Base-by-base conservation (phyloP, 1,140 invertebrate species). In the Littorina saxatilis region DNA sequence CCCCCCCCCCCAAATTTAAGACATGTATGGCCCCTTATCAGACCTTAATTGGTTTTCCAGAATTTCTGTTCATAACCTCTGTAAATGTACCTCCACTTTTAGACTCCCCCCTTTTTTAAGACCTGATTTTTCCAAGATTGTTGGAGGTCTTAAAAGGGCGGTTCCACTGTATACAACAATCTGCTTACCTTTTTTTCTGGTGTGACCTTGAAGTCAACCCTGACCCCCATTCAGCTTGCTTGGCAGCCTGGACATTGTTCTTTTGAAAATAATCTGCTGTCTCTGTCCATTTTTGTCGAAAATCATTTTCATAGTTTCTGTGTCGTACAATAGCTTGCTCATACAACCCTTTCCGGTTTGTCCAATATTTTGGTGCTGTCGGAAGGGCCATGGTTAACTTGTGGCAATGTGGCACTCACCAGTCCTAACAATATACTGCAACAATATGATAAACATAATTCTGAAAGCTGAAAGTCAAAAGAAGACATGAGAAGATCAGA, bases 261-360 rank as follows among this genome's bases (percentile, higher is more conserved):
- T 84, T 86, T 43, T 85, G 73, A 61, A 89, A 89, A 76, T 88
- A 88, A 35, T 82, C 83, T 23, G 88, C 82, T 61, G 83, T 87
- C 37, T 87, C 84, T 32, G 82, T 63, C 91, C 91, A 91, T 78
- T 85, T 86, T 17, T 89, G 82, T 61, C 90, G 81, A 39, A 91
- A 89, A 68, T 91, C 88, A 72, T 85, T 78, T 70, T 91, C 87
- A 50, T 88, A 84, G 40, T 89, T 89, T 74, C 91, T 80, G 23
- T 87, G 80, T 43, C 86, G 78, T 17, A 90, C 88, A 47, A 91
- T 91, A 9, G 90, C 87, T 52, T 87, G 86, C 82, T 91, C 91
- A 87, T 91, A 91, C 13, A 89, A 77, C 82, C 91, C 90, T 78
- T 90, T 90, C 23, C 89, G 84, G 55, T 88, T 88, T n/a, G 90